Percentiles rank a stretch among this genome's conserved stretches.
Conservation (phyloP, 2,888 invertebrate species). For the Lutraria lutraria region DNA sequence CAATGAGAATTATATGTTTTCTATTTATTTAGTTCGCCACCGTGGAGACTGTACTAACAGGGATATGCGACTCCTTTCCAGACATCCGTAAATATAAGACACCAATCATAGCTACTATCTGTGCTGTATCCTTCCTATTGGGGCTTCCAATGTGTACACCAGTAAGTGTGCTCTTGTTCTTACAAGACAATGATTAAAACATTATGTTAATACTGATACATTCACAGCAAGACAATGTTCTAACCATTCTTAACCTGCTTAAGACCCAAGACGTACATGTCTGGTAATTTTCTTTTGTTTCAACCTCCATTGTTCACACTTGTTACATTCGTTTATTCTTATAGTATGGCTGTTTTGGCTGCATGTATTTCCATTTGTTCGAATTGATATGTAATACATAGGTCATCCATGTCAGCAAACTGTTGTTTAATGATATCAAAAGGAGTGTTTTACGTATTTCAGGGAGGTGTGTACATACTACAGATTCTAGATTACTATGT, state of each 20-base stretch:
- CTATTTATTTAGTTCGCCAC: conserved; percentile 84
- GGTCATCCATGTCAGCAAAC: not conserved
- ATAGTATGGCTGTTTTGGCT: too few relatives aligned
- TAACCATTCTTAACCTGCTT: too few relatives aligned
- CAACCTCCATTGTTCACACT: too few relatives aligned
- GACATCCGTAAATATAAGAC: conserved; percentile 86
- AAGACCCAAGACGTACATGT: too few relatives aligned
- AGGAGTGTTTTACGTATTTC: not conserved
- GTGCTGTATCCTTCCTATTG: conserved; percentile 78
- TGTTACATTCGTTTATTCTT: too few relatives aligned
- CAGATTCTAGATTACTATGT: conserved; percentile 83
- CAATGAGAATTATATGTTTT: not conserved
- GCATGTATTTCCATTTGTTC: too few relatives aligned
- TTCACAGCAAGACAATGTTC: too few relatives aligned
- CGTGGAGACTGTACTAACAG: conserved; percentile 86
- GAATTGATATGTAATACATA: too few relatives aligned
- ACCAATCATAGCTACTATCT: conserved; percentile 74
- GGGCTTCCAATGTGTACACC: conserved; percentile 82
- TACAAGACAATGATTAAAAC: too few relatives aligned
- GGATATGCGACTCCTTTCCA: conserved; percentile 86
- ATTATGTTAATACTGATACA: too few relatives aligned
- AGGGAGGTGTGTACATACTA: conserved; percentile 82
- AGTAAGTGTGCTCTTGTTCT: conserved; percentile 69
- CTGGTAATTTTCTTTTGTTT: too few relatives aligned
- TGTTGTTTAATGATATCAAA: not conserved